phyloP scores from a whole-genome alignment of 1,140 invertebrate genomes.

The Elysia chlorotica region DNA sequence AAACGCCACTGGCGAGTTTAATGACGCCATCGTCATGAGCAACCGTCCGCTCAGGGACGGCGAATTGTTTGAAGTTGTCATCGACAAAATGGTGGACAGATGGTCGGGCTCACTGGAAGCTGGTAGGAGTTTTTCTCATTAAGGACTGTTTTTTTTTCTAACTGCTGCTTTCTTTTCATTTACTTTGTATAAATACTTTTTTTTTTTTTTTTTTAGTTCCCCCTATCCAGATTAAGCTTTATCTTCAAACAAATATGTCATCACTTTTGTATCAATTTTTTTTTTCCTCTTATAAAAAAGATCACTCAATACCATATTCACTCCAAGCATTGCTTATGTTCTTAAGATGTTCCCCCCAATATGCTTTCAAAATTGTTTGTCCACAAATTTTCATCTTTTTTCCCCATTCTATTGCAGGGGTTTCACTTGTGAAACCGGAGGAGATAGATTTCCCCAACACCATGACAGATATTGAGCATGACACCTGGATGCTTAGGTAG shows the following conservation, averaged over 20 bases:
- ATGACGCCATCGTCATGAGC: conserved; percentile 90
- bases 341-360: neutral
- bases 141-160: no score
- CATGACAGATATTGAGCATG: conserved; percentile 88
- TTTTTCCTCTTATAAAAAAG: no score
- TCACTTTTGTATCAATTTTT: no score
- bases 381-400: neutral
- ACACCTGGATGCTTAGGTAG: conserved; percentile 87
- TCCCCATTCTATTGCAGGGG: conserved; percentile 64
- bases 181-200: no score
- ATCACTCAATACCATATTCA: no score
- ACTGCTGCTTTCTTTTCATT: no score
- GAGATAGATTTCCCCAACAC: conserved; percentile 86
- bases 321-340: no score
- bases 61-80: conserved; percentile 89
- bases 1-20: conserved; percentile 87
- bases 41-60: conserved; percentile 84
- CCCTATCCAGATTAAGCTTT: no score
- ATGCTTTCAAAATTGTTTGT: neutral
- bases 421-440: conserved; percentile 85
- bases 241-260: no score
- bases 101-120: conserved; percentile 91
- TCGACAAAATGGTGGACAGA: conserved; percentile 89
- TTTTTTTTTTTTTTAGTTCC: no score
- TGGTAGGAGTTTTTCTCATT: no score